phyloP scores from a whole-genome alignment of 2,888 invertebrate species.

The Pandemis cinnamomeana region DNA sequence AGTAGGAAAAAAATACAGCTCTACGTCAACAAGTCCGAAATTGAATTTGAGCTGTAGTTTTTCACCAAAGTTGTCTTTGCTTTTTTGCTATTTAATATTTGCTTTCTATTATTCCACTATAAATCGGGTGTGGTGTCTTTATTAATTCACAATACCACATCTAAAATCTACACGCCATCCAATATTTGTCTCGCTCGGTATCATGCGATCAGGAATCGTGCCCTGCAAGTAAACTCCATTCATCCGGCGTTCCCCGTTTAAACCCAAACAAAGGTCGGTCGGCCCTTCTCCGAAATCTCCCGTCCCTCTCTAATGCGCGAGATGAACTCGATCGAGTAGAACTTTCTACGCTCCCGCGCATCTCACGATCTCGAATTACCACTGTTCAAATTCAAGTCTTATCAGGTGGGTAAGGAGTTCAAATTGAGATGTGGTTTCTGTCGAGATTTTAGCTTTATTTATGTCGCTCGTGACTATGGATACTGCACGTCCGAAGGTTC shows the following conservation, averaged over 20 bases:
- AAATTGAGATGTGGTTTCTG: neutral
- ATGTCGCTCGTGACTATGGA: slow-evolving; percentile 78
- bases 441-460: slow-evolving; percentile 73
- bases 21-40: no score
- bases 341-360: slow-evolving; percentile 73
- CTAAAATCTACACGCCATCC: slow-evolving; percentile 25
- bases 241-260: slow-evolving; percentile 44
- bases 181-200: slow-evolving; percentile 42
- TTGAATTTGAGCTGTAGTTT: no score
- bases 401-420: slow-evolving; percentile 8
- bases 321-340: slow-evolving; percentile 39
- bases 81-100: no score
- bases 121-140: no score
- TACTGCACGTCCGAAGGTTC: slow-evolving; percentile 66
- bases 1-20: no score
- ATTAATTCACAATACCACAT: slow-evolving; percentile 5
- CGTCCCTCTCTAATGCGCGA: slow-evolving; percentile 50
- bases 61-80: no score
- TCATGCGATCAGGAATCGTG: slow-evolving; percentile 48
- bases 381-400: slow-evolving; percentile 52
- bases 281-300: slow-evolving; percentile 52
- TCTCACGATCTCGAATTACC: slow-evolving; percentile 50
- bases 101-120: no score
- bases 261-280: slow-evolving; percentile 56
- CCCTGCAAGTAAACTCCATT: slow-evolving; percentile 51